Evolutionary conservation across 2,797 vertebrate species (phyloP), one percentile per base, ranked within the genome.

Genomic region (Huso huso): DNA sequence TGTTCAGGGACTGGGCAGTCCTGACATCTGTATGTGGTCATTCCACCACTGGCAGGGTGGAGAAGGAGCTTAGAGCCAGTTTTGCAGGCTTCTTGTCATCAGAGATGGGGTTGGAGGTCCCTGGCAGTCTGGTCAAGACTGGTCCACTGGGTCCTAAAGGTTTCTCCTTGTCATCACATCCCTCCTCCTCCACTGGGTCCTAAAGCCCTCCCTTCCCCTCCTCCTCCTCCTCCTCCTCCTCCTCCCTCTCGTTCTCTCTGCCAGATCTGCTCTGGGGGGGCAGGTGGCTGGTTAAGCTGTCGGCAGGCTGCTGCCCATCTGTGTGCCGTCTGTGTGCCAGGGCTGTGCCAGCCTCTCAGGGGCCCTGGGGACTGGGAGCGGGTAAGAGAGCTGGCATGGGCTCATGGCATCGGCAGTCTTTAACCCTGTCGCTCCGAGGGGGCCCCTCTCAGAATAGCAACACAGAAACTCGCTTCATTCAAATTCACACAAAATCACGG

Each of bases 271-370:
- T 55, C 23, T 8, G 52, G 52, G 52, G 84, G 85, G 88, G 15
- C 89, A 91, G 88, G 89, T 91, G 89, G 89, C 85, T 77, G 76
- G 85, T 75, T 83, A 86, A 82, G 87, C 87, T 85, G 85, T 78
- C 81, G 74, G 50, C 85, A 83, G 87, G 85, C 86, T 86, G 81
- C 80, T 85, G 85, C 86, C 89, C 89, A 91, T 91, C 89, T 91
- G 89, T 84, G 88, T 80, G 86, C 86, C 83, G 84, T 82, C 85
- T 88, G 87, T n/a, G 52, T 73, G 82, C 86, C 87, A 82, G 73
- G 74, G 71, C 82, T 37, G 81, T 90, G 88, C 89, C 89, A 91
- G 84, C 75, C 52, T 55, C 52, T n/a, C n/a, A 55, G 52, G 52
- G 23, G 52, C 52, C 52, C 52, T 10, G 52, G 52, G 52, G 9